Conservation (phyloP, 2,113 vertebrate species). For the Conger conger region DNA sequence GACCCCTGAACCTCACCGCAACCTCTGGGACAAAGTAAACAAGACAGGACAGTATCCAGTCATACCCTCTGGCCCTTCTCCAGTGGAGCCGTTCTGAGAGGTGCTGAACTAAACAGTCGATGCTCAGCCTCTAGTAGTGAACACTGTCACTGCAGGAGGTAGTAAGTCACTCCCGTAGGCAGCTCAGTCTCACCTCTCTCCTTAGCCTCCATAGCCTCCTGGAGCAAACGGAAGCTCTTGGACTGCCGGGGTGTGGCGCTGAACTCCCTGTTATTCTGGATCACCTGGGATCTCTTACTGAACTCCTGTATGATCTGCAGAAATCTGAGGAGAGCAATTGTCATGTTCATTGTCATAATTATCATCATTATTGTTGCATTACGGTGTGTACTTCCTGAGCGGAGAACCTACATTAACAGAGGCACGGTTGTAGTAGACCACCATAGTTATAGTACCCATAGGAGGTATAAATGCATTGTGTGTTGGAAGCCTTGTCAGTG, state of each 20-base stretch:
- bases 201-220: conserved; percentile 72
- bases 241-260: conserved; percentile 68
- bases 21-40: not conserved
- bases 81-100: not conserved
- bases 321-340: not conserved
- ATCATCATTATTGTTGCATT: not conserved
- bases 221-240: conserved; percentile 72
- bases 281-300: conserved; percentile 61
- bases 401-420: no score
- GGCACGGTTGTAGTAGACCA: no score
- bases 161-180: conserved; percentile 19
- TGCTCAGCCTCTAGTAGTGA: not conserved
- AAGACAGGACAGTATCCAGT: not conserved
- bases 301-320: conserved; percentile 53
- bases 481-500: no score
- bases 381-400: no score
- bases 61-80: not conserved
- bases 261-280: conserved; percentile 71
- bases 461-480: no score
- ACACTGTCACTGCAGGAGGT: not conserved
- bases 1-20: not conserved
- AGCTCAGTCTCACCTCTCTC: conserved; percentile 65
- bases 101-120: not conserved
- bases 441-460: no score
- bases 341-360: not conserved